phyloP scores from a whole-genome alignment of 2,797 vertebrate genomes.

The Cheirogaleus major region DNA sequence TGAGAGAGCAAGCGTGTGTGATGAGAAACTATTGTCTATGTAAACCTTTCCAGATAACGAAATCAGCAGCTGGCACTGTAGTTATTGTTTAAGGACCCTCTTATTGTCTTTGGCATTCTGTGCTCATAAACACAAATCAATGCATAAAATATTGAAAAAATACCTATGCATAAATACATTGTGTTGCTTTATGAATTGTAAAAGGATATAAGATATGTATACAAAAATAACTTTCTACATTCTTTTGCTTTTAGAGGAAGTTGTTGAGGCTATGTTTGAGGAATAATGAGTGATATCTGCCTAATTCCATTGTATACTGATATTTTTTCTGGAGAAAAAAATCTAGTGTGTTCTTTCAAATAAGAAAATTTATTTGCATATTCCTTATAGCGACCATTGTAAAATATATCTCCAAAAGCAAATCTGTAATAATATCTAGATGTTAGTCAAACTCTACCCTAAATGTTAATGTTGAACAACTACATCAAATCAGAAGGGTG shows the following conservation, averaged over 20 bases:
- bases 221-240: not conserved
- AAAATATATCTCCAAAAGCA: not conserved
- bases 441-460: conserved; percentile 13
- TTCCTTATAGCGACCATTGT: not conserved
- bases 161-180: not conserved
- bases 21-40: not conserved
- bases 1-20: not conserved
- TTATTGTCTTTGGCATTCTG: not conserved
- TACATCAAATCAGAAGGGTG: not conserved
- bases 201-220: not conserved
- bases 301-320: not conserved
- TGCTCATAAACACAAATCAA: not conserved
- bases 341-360: conserved; percentile 3
- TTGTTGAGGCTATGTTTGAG: not conserved
- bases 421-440: conserved; percentile 43
- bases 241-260: not conserved
- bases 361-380: not conserved
- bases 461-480: not conserved
- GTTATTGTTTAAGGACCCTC: not conserved
- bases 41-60: not conserved
- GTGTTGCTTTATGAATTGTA: not conserved
- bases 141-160: not conserved
- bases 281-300: conserved; percentile 27
- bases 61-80: not conserved
- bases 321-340: not conserved